A percentile compares a stretch with the other conserved stretches of the same genome.
phyloP scores from a whole-genome alignment of 2,888 invertebrate species.

The Busseola fusca region DNA sequence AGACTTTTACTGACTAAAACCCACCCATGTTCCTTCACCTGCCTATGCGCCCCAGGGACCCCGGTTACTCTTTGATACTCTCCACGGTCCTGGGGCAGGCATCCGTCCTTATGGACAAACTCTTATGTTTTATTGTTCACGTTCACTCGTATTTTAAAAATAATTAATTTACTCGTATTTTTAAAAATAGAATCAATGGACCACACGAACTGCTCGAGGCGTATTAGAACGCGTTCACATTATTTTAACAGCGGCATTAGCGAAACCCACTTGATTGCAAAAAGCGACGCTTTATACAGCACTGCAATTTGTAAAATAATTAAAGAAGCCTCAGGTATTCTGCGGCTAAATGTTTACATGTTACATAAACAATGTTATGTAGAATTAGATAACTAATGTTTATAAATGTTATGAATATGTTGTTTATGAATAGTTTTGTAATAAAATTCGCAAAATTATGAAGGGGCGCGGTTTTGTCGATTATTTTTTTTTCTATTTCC shows the following conservation, averaged over 20 bases:
- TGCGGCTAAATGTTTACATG: slow-evolving; percentile 21
- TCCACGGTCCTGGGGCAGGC: too few species aligned
- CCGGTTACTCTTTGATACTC: too few species aligned
- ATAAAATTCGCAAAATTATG: slow-evolving; percentile 26
- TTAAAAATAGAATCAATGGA: slow-evolving; percentile 33
- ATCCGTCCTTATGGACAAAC: too few species aligned
- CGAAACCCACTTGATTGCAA: slow-evolving; percentile 45
- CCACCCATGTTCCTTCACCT: too few species aligned
- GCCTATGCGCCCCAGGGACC: too few species aligned
- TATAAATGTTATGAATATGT: too few species aligned
- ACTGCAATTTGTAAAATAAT: slow-evolving; percentile 58
- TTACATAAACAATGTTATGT: slow-evolving; percentile 48
- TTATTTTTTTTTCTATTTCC: not conserved
- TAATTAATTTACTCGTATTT: not conserved
- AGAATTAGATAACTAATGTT: slow-evolving; percentile 50
- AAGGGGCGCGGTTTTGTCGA: slow-evolving; percentile 11
- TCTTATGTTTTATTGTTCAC: not conserved
- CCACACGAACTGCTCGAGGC: slow-evolving; percentile 32
- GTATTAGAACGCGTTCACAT: slow-evolving; percentile 47
- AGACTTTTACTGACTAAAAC: too few species aligned
- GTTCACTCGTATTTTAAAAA: slow-evolving; percentile 28
- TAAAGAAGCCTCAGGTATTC: slow-evolving; percentile 55
- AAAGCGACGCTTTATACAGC: slow-evolving; percentile 41
- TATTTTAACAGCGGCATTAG: slow-evolving; percentile 54
- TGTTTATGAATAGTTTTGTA: slow-evolving; percentile 38